These are phyloP conservation scores for Tautogolabrus adspersus DNA, from an alignment of 2,113 vertebrate species.

Conservation along the genomic window DNA sequence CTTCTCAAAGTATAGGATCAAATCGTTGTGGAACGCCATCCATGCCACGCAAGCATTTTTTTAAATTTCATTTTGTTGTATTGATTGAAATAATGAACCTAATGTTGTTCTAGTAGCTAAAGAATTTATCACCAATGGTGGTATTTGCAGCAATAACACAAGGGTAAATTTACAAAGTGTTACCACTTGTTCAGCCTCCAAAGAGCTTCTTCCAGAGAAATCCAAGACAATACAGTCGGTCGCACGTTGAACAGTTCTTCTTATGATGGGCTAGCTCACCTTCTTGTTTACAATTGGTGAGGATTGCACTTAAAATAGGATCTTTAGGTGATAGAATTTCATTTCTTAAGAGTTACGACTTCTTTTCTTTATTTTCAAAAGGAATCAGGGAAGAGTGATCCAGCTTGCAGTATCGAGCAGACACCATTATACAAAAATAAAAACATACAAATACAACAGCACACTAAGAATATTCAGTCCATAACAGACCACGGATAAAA, in stretches of 20 bases:
- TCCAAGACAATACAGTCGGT: background rate
- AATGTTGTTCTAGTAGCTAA: background rate
- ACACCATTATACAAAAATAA: constrained; percentile 33
- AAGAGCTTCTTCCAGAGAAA: background rate
- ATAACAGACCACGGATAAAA: constrained; percentile 59
- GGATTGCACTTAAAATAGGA: background rate
- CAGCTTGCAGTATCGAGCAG: background rate
- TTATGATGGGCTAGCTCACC: background rate
- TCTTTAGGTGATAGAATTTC: background rate
- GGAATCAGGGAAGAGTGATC: background rate
- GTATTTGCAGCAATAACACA: too few relatives aligned
- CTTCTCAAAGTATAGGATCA: background rate
- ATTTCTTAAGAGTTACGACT: background rate
- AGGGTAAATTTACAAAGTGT: background rate
- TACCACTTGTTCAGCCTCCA: background rate
- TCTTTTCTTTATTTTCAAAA: background rate
- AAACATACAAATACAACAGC: constrained; percentile 26
- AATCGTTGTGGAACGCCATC: too few relatives aligned
- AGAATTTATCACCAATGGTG: background rate
- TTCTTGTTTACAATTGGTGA: background rate
- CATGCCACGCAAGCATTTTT: too few relatives aligned
- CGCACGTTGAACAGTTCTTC: background rate
- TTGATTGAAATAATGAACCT: too few relatives aligned
- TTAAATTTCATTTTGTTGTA: too few relatives aligned
- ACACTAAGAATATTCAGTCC: constrained; percentile 46